These are phyloP conservation scores for Arbacia lixula DNA, from an alignment of 53 echinoderm and acorn worm genomes.

Conservation along the genomic window DNA sequence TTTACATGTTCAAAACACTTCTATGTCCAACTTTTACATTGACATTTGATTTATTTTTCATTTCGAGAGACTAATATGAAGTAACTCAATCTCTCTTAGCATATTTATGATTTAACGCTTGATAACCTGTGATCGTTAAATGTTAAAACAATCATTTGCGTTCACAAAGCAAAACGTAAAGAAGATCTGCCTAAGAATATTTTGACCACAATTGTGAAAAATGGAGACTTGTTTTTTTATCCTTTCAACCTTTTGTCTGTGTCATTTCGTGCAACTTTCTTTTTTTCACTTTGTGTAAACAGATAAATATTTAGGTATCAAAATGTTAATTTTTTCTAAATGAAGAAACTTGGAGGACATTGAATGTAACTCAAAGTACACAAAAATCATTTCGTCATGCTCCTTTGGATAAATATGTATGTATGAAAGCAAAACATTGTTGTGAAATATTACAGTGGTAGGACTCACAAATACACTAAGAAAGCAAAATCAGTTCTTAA, in stretches of 20 bases:
- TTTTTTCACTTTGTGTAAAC: conserved; percentile 6
- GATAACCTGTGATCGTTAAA: conserved; percentile 6
- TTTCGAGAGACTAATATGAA: no score
- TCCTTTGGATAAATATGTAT: conserved; percentile 2
- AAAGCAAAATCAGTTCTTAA: conserved; percentile 1
- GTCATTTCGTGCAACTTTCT: no score
- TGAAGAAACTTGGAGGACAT: conserved; percentile 3
- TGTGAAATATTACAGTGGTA: neutral
- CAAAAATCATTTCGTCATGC: neutral
- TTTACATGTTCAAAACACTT: no score
- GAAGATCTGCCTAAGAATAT: conserved; percentile 1
- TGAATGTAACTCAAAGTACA: neutral
- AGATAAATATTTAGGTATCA: conserved; percentile 2
- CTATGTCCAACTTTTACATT: no score
- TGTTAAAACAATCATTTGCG: conserved; percentile 5
- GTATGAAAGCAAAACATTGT: neutral
- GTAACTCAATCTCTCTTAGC: no score
- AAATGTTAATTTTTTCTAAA: conserved; percentile 1
- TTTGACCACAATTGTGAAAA: conserved; percentile 8
- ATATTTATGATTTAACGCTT: neutral
- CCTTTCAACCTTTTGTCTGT: no score
- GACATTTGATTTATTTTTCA: no score
- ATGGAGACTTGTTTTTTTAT: neutral
- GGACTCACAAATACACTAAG: neutral
- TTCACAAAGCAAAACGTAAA: neutral